These are phyloP conservation scores for Orchestia grillus DNA, from an alignment of 1,140 invertebrate species.

Conservation along the genomic window DNA sequence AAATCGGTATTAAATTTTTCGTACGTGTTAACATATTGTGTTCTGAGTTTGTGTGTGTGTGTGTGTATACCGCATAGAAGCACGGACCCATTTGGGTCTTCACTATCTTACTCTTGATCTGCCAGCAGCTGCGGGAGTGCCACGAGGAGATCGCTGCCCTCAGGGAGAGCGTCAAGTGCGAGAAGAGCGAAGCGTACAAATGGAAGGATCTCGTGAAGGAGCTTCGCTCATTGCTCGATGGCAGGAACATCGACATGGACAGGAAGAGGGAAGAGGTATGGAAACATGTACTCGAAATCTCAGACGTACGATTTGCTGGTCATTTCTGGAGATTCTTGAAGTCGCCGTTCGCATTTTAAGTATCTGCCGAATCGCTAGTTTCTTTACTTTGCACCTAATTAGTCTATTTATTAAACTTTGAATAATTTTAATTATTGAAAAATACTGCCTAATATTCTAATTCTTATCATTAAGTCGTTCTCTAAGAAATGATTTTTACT, in stretches of 20 bases:
- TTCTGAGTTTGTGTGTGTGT: too few relatives aligned
- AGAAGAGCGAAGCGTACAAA: conserved; percentile 69
- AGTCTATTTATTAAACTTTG: too few relatives aligned
- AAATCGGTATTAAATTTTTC: too few relatives aligned
- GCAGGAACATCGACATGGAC: conserved; percentile 69
- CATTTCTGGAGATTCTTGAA: neutral
- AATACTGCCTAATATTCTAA: too few relatives aligned
- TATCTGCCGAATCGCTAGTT: too few relatives aligned
- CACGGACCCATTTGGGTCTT: neutral
- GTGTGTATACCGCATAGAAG: neutral
- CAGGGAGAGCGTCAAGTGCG: conserved; percentile 66
- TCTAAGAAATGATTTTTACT: too few relatives aligned
- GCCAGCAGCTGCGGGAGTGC: neutral
- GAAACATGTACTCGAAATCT: neutral
- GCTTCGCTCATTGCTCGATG: conserved; percentile 68
- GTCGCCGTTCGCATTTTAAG: too few relatives aligned
- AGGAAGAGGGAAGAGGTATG: conserved; percentile 73
- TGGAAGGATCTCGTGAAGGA: conserved; percentile 69
- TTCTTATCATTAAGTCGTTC: too few relatives aligned
- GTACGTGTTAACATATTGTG: too few relatives aligned
- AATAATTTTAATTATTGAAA: too few relatives aligned
- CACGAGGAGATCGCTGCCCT: conserved; percentile 63
- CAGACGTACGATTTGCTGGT: neutral
- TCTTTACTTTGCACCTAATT: too few relatives aligned
- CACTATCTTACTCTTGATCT: neutral